Conservation (phyloP, 2,797 vertebrate genomes). For the Pantherophis vulpinus region DNA sequence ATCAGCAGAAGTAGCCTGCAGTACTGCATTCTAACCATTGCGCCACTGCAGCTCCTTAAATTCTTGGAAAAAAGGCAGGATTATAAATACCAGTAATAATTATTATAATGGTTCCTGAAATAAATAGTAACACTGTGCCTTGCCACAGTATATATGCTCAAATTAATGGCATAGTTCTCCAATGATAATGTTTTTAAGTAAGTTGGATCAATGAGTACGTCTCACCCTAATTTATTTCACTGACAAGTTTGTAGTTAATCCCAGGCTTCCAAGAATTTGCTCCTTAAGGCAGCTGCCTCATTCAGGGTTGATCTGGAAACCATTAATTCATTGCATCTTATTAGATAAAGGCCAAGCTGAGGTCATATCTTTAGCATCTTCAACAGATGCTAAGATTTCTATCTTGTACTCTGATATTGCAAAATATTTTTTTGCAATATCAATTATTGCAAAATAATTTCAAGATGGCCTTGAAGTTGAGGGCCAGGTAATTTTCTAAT, state of each 20-base stretch:
- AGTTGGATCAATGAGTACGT: not conserved
- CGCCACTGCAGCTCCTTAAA: not conserved
- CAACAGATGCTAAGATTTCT: not conserved
- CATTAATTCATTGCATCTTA: not conserved
- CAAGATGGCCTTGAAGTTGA: not conserved
- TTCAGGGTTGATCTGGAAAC: not conserved
- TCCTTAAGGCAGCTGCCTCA: not conserved
- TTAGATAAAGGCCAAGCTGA: not conserved
- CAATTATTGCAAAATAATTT: not conserved
- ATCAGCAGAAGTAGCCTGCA: too few species aligned
- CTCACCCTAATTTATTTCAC: not conserved
- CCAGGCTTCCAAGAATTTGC: not conserved
- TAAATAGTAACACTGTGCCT: not conserved
- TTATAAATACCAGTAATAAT: not conserved
- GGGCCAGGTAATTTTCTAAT: not conserved
- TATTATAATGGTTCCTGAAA: not conserved
- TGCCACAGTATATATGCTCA: not conserved
- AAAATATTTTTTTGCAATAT: too few species aligned
- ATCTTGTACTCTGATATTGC: not conserved
- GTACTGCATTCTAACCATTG: too few species aligned
- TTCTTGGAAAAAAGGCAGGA: not conserved
- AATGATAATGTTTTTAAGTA: not conserved
- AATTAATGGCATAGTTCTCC: not conserved
- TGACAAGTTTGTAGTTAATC: not conserved
- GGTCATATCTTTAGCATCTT: not conserved